Base-by-base conservation (phyloP, 1,140 invertebrate genomes). In the Drosophila arizonae region DNA sequence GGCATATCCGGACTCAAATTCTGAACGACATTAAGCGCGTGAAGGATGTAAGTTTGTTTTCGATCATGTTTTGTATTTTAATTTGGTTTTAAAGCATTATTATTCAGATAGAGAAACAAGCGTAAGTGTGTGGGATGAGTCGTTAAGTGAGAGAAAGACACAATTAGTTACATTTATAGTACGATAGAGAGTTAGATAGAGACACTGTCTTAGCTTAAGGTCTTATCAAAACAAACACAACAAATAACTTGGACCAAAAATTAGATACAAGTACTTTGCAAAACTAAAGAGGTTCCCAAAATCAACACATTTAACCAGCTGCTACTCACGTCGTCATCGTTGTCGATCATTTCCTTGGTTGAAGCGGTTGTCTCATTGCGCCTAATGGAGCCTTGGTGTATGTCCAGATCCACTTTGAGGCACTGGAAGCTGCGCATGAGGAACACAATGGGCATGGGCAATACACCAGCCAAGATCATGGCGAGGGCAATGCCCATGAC, bases 311-410 rank as follows among this genome's bases (percentile, higher is more conserved):
- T 6, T 24, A 24, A 39, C 43, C 21, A 15, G 48, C 17, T 11
- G 9, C 21, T 28, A 95, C 95, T 96, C 92, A 97, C 96, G 92
- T 97, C 97, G 80, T 96, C 96, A 90, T 97, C 96, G 30, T 94
- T 95, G 76, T 94, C 93, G 93, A 97, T 97, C 96, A 97, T 97
- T 92, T 97, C 96, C 91, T 97, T 97, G n/a, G 97, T 97, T 2
- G 96, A 97, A 11, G 97, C 96, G 0, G 97, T 97, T 10, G 97
- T 97, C 81, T 97, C 96, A 76, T 97, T 97, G 67, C 96, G 94
- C 73, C 96, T 93, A 90, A 97, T 97, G 66, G 96, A 96, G 24
- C 96, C 96, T 92, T 97, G 96, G 91, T 97, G 96, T 84, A 97
- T 97, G 90, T 97, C 95, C 75, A 96, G 93, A 81, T 97, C 96